These are phyloP conservation scores for Cettia cetti DNA, from an alignment of 2,113 vertebrate species.

Conservation along the genomic window DNA sequence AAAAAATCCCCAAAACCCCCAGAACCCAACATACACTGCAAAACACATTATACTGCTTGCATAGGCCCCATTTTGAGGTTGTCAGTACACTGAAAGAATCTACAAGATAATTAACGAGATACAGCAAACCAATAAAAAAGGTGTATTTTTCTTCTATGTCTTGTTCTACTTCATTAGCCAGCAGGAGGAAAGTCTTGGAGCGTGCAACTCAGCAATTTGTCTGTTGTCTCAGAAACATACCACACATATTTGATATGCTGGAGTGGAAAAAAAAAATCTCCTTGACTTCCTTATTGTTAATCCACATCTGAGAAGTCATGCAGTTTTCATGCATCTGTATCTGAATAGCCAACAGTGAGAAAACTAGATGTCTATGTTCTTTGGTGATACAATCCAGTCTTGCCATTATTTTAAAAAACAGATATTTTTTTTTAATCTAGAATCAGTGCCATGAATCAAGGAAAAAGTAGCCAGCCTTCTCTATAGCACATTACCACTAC, in stretches of 20 bases:
- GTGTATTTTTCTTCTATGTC: slow-evolving; percentile 18
- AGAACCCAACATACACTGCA: neutral
- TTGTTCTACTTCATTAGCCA: slow-evolving; percentile 42
- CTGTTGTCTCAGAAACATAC: slow-evolving; percentile 21
- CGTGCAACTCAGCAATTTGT: slow-evolving; percentile 15
- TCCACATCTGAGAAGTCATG: neutral
- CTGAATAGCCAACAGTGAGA: neutral
- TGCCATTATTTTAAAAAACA: neutral
- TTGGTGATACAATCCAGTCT: neutral
- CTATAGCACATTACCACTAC: neutral
- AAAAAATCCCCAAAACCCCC: neutral
- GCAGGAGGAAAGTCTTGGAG: slow-evolving; percentile 11
- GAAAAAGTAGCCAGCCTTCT: neutral
- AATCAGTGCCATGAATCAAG: neutral
- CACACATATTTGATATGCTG: slow-evolving; percentile 5
- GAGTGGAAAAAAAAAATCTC: neutral
- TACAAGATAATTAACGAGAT: slow-evolving; percentile 20
- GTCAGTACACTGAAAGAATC: neutral
- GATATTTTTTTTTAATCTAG: neutral
- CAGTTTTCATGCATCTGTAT: neutral
- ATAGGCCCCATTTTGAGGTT: neutral
- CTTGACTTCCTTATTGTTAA: neutral
- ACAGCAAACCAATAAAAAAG: slow-evolving; percentile 11
- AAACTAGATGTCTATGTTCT: neutral
- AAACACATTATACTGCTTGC: neutral